phyloP scores from a whole-genome alignment of 1,140 invertebrate genomes.

The Bombus sylvicola region DNA sequence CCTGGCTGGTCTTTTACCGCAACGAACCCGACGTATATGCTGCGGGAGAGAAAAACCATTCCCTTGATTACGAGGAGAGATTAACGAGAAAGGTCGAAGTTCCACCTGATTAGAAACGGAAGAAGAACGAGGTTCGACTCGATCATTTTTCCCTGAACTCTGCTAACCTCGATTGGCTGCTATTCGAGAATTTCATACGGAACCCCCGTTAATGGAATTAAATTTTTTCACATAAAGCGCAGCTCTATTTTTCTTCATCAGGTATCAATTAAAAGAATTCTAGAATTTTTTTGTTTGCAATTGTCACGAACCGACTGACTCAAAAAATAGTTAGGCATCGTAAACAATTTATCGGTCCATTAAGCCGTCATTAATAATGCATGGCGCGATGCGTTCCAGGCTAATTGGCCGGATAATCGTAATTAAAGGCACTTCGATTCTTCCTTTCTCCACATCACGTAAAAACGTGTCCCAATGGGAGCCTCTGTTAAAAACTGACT shows the following conservation, averaged over 20 bases:
- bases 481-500: slow-evolving; percentile 1
- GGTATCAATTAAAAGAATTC: not conserved
- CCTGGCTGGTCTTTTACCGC: not conserved
- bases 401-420: slow-evolving; percentile 39
- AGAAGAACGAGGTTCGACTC: not conserved
- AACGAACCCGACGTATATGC: too few species aligned
- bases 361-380: slow-evolving; percentile 22
- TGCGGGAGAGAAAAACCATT: not conserved
- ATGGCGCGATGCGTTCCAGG: not conserved
- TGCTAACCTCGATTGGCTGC: not conserved
- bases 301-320: not conserved
- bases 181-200: not conserved
- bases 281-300: not conserved
- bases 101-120: not conserved
- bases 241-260: not conserved
- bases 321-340: not conserved
- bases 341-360: slow-evolving; percentile 30
- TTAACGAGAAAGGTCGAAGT: not conserved
- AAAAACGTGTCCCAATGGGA: slow-evolving; percentile 1
- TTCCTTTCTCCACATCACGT: not conserved
- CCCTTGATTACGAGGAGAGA: not conserved
- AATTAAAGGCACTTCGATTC: slow-evolving; percentile 3
- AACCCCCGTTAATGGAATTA: not conserved
- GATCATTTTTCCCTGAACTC: not conserved
- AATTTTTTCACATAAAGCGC: not conserved